These are phyloP conservation scores for Eulemur coronatus DNA, from an alignment of 2,797 vertebrate species.

Conservation along the genomic window DNA sequence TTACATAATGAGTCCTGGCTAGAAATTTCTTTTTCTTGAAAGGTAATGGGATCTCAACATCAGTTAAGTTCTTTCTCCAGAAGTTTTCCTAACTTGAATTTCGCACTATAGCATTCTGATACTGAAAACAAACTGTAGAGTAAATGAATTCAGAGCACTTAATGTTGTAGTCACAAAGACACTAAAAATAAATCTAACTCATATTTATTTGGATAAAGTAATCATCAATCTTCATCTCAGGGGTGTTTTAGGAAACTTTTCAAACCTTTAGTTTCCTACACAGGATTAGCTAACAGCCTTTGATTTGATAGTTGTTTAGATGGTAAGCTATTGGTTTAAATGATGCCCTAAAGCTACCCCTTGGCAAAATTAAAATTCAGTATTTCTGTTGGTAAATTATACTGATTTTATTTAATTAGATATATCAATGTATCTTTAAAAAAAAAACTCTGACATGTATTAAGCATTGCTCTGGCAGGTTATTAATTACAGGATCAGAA, in stretches of 20 bases:
- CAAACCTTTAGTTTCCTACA: conserved; percentile 48
- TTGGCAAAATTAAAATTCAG: conserved; percentile 62
- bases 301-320: conserved; percentile 61
- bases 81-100: background rate
- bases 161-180: conserved; percentile 34
- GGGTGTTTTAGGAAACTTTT: conserved; percentile 51
- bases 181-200: conserved; percentile 30
- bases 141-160: background rate
- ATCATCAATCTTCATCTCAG: conserved; percentile 31
- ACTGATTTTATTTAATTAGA: conserved; percentile 43
- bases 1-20: background rate
- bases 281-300: conserved; percentile 53
- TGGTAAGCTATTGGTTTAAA: conserved; percentile 57
- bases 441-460: background rate
- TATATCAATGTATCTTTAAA: background rate
- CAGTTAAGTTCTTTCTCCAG: background rate
- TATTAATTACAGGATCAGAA: background rate
- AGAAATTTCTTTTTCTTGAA: conserved; percentile 9
- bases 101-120: background rate
- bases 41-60: background rate
- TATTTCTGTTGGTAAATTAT: conserved; percentile 56
- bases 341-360: conserved; percentile 47
- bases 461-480: background rate
- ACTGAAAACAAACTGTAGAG: background rate
- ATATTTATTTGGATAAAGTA: conserved; percentile 54